Conservation (phyloP, 2,888 invertebrate species). For the Lamproptera curius region DNA sequence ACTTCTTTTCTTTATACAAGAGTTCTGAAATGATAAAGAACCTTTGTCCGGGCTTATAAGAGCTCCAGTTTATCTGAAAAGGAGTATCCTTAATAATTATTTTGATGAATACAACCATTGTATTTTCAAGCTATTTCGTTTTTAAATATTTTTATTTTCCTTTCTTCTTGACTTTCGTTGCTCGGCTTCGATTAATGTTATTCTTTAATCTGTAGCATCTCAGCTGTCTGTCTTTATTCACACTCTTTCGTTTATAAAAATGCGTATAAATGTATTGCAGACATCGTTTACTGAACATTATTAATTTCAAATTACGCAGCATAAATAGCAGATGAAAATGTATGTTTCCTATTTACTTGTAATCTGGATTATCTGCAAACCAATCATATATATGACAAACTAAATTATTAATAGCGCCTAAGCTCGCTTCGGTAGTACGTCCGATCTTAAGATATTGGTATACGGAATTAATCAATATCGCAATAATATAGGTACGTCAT, state of each 20-base stretch:
- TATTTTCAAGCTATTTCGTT: neutral
- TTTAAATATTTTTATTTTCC: neutral
- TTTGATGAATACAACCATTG: neutral
- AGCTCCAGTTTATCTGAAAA: neutral
- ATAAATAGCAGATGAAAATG: slow-evolving; percentile 1
- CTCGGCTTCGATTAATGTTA: too few species aligned
- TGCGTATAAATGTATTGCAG: too few species aligned
- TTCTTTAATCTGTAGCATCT: too few species aligned
- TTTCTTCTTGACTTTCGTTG: slow-evolving; percentile 2
- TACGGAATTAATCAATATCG: slow-evolving; percentile 2
- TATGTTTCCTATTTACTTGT: slow-evolving; percentile 41
- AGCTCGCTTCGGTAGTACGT: slow-evolving; percentile 28
- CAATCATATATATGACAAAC: slow-evolving; percentile 49
- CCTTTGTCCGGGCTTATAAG: neutral
- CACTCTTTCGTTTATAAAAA: too few species aligned
- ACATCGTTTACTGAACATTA: neutral
- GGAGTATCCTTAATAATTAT: neutral
- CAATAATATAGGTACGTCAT: too few species aligned
- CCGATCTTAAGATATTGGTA: slow-evolving; percentile 29
- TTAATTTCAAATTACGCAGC: slow-evolving; percentile 2
- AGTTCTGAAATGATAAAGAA: neutral
- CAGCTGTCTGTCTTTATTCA: too few species aligned
- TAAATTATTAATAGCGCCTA: slow-evolving; percentile 44
- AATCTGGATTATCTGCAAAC: slow-evolving; percentile 59
- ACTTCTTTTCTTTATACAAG: neutral